phyloP scores from a whole-genome alignment of 2,888 invertebrate species.

The Eupeodes luniger region DNA sequence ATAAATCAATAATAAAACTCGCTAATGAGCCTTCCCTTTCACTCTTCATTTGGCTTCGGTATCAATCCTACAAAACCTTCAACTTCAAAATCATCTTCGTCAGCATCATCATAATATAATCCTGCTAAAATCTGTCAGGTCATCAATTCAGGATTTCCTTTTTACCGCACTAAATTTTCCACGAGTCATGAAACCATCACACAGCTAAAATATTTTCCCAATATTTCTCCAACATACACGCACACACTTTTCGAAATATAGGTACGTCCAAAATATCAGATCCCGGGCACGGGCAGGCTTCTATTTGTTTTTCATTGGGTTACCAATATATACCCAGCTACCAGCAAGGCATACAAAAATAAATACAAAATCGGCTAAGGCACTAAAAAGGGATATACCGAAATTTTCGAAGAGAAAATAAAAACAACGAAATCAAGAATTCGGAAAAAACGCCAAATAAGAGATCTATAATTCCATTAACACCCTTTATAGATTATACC shows the following conservation, averaged over 20 bases:
- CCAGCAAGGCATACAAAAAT: not conserved
- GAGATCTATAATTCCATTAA: conserved; percentile 75
- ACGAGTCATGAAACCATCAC: conserved; percentile 70
- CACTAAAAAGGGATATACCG: conserved; percentile 38
- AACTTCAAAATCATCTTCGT: conserved; percentile 28
- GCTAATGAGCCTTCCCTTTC: conserved; percentile 50
- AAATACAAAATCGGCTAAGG: not conserved
- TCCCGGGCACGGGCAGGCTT: conserved; percentile 36
- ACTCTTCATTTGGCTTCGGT: not conserved
- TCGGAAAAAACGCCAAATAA: conserved; percentile 24
- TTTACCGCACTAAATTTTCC: conserved; percentile 69
- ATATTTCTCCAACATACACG: not conserved
- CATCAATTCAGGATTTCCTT: conserved; percentile 74
- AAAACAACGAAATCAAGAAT: conserved; percentile 34
- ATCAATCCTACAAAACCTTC: not conserved
- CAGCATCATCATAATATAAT: conserved; percentile 65
- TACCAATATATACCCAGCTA: conserved; percentile 45
- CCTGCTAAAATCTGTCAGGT: conserved; percentile 73
- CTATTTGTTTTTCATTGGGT: conserved; percentile 32
- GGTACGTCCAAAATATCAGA: not conserved
- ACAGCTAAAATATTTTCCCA: conserved; percentile 48
- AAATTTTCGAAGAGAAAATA: conserved; percentile 18
- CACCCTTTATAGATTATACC: conserved; percentile 74
- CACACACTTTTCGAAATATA: not conserved
- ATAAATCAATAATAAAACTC: conserved; percentile 62